A percentile compares a stretch with the other conserved stretches of the same genome.
These are phyloP conservation scores for Ctenicera cuprea DNA, from an alignment of 2,888 invertebrate species.

Conservation along the genomic window DNA sequence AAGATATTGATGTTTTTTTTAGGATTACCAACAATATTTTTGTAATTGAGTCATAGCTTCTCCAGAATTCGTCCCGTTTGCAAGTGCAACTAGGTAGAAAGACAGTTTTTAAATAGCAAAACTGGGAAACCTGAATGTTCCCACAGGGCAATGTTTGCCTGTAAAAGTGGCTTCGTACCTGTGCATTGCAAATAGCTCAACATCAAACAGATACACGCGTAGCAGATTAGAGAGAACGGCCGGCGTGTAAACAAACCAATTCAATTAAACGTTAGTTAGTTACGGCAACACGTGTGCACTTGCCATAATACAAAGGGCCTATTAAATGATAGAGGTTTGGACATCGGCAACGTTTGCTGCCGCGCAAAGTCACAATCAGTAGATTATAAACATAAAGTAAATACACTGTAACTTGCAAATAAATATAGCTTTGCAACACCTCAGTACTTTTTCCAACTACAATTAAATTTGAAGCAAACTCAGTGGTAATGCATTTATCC, in stretches of 20 bases:
- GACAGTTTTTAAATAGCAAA: neutral
- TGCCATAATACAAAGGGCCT: neutral
- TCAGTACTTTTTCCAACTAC: no score
- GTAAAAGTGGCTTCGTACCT: constrained; percentile 23
- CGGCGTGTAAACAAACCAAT: constrained; percentile 34
- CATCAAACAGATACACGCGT: constrained; percentile 31
- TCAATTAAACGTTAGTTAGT: constrained; percentile 39
- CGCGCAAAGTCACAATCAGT: neutral
- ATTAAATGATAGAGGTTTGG: neutral
- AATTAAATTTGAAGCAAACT: no score
- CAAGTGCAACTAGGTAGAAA: no score
- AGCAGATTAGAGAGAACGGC: constrained; percentile 17
- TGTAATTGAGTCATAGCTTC: no score
- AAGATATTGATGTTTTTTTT: no score
- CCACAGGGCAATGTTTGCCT: neutral
- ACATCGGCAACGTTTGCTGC: neutral
- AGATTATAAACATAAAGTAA: neutral
- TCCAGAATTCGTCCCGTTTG: no score
- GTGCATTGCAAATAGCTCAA: constrained; percentile 28
- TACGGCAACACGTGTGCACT: neutral
- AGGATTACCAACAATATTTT: no score
- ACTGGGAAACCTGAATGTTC: neutral
- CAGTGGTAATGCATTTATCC: no score
- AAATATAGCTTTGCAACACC: no score
- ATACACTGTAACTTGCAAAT: no score